Evolutionary conservation across 2,888 invertebrate genomes (phyloP), one percentile per base, ranked within the genome.

Genomic region (Ochropleura plecta): DNA sequence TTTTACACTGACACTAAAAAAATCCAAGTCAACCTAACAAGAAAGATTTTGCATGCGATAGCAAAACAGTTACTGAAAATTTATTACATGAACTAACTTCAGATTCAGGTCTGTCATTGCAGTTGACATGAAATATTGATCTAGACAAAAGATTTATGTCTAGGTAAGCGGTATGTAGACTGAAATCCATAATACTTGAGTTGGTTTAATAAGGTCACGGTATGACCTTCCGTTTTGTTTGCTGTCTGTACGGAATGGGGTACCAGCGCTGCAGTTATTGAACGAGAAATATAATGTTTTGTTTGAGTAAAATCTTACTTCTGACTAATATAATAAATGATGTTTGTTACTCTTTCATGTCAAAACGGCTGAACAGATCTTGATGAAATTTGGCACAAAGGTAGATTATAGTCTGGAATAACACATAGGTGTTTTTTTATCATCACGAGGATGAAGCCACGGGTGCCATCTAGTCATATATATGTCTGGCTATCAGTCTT

Each of bases 221-320:
- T 70, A 84, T 71, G 74, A 76, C 85, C 86, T 90, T 90, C 88
- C 84, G 84, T 86, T 85, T 68, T 77, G 55, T 70, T 73, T 73
- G 75, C 69, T 76, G 65, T 46, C 62, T 74, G 55, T 79, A 76
- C 81, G 42, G 66, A 51, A 14, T 65, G 0, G 20, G 78, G 55
- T 74, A 78, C 83, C 4, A 7, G 57, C 12, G 12, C 6, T 49
- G 20, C 18, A 53, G 59, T 16, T 59, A 53, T 73, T 12, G 7
- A 20, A 46, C 8, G 5, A 42, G 16, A 40, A 30, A 30, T 30
- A 30, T 30, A 2, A 20, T n/a, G 4, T 16, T 5, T 8, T 14
- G 0, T 68, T 30, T 30, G 5, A 68, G 14, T 42, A 10, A 53
- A n/a, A n/a, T 2, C 18, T 48, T 48, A 14, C 30, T 30, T 30